A percentile compares a stretch with the other conserved stretches of the same genome.
These are phyloP conservation scores for Cololabis saira DNA, from an alignment of 2,113 vertebrate species.

Conservation along the genomic window DNA sequence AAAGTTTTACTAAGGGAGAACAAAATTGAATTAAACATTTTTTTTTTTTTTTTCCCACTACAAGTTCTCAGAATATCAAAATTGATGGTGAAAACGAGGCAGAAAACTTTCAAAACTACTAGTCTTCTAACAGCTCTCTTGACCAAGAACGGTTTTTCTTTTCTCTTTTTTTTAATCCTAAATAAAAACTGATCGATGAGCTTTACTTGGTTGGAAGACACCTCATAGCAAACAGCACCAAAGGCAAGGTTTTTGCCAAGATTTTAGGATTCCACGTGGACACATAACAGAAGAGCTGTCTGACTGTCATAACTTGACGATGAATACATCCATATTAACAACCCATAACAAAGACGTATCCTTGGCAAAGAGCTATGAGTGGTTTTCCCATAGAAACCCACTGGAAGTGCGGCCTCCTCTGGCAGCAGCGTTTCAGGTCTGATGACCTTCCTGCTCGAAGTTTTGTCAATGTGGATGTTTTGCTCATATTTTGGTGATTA, in stretches of 20 bases:
- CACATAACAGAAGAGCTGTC: conserved; percentile 8
- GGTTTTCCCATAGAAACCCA: too few relatives aligned
- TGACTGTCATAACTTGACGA: conserved; percentile 37
- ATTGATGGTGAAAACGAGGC: conserved; percentile 2
- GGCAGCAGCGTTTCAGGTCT: background rate
- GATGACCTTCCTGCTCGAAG: conserved; percentile 29
- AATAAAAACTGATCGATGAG: conserved; percentile 54
- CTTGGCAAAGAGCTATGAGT: too few relatives aligned
- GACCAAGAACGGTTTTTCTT: background rate
- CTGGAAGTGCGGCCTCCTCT: too few relatives aligned
- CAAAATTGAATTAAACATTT: background rate
- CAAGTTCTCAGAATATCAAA: conserved; percentile 2
- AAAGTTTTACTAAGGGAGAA: conserved; percentile 6
- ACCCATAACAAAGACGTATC: too few relatives aligned
- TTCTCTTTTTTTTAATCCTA: background rate
- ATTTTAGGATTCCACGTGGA: conserved; percentile 13
- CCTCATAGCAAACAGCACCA: conserved; percentile 31
- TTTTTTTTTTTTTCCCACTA: background rate
- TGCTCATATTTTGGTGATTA: too few relatives aligned
- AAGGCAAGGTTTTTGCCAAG: conserved; percentile 21
- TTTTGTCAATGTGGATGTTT: conserved; percentile 40
- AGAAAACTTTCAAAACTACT: conserved; percentile 27
- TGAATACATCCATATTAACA: conserved; percentile 49
- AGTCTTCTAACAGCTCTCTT: conserved; percentile 10
- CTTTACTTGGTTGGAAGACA: conserved; percentile 37